phyloP scores from a whole-genome alignment of 2,888 invertebrate species.

The Drosophila falleni region DNA sequence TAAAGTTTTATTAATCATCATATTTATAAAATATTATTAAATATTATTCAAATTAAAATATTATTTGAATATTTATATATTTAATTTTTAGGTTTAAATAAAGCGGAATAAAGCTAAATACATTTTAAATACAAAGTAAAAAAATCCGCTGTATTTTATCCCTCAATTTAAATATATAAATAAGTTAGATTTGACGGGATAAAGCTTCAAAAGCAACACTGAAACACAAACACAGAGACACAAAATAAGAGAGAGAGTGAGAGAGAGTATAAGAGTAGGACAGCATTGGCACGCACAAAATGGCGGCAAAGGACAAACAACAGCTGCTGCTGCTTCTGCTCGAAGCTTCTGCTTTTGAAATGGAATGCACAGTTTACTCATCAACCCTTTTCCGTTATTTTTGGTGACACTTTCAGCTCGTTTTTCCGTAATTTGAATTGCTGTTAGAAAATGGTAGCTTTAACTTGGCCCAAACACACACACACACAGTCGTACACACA shows the following conservation, averaged over 20 bases:
- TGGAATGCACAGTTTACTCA: slow-evolving; percentile 45
- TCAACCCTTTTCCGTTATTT: slow-evolving; percentile 61
- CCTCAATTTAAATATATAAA: not conserved
- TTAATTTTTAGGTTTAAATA: too few relatives aligned
- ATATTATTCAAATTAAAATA: too few relatives aligned
- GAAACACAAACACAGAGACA: slow-evolving; percentile 29
- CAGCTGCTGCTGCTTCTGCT: slow-evolving; percentile 70
- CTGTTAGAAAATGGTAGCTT: slow-evolving; percentile 53
- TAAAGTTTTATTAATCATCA: too few relatives aligned
- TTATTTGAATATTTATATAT: too few relatives aligned
- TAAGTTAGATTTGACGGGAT: not conserved
- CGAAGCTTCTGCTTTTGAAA: slow-evolving; percentile 10
- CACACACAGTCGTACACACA: slow-evolving; percentile 2
- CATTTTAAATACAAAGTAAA: not conserved
- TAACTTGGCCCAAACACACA: slow-evolving; percentile 44
- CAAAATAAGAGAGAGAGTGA: slow-evolving; percentile 6
- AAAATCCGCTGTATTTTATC: not conserved
- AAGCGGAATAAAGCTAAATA: too few relatives aligned
- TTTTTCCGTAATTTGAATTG: slow-evolving; percentile 64
- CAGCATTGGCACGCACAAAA: slow-evolving; percentile 68
- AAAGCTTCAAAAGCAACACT: slow-evolving; percentile 24
- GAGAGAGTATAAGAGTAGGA: slow-evolving; percentile 1
- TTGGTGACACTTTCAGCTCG: slow-evolving; percentile 64
- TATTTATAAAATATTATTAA: too few relatives aligned
- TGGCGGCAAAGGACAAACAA: slow-evolving; percentile 80